Base-by-base conservation (phyloP, 2,888 invertebrate species). In the Hypomecis punctinalis region DNA sequence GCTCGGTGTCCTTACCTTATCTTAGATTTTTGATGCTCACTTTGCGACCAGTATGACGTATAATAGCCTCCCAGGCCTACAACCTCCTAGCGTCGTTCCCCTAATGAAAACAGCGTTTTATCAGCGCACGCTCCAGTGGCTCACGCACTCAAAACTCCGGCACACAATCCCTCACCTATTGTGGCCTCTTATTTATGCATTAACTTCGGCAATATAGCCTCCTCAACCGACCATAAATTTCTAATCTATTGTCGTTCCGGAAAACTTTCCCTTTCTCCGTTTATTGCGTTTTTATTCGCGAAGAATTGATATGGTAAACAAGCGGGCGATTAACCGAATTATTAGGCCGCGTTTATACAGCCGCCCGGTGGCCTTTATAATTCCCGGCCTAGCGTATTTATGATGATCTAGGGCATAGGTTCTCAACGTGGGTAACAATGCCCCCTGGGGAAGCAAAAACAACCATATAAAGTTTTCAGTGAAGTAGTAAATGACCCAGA, bases 101-200 rank as follows among this genome's bases (percentile, higher is more conserved):
- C 35, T 43, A 45, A 51, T 36, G 49, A 45, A 58, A 10, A 33
- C 53, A 45, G 35, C 36, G 13, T 55, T 51, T 64, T 65, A 65
- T 61, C 56, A 56, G 51, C n/a, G 56, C 54, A 39, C 63, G 61
- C 61, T 11, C 48, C 42, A 55, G 57, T 61, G 61, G 51, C 58
- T 55, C 61, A 64, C 56, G 60, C 57, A 55, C 62, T 62, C 57
- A 66, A 66, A 65, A 65, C 65, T 55, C 52, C 43, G 51, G 54
- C 63, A 58, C 59, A 58, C 71, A 60, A 53, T 70, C 78, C 65
- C 74, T 64, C 79, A 78, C 86, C 86, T 82, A 88, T 89, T 88
- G 89, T 89, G 85, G 83, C 87, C 85, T 84, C 86, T 86, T 91
- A 91, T 91, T 90, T 91, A 91, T 91, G 90, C 85, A 88, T 89